A percentile compares a stretch with the other conserved stretches of the same genome.
Conservation (phyloP, 2,888 invertebrate genomes). For the Tenodera sinensis region DNA sequence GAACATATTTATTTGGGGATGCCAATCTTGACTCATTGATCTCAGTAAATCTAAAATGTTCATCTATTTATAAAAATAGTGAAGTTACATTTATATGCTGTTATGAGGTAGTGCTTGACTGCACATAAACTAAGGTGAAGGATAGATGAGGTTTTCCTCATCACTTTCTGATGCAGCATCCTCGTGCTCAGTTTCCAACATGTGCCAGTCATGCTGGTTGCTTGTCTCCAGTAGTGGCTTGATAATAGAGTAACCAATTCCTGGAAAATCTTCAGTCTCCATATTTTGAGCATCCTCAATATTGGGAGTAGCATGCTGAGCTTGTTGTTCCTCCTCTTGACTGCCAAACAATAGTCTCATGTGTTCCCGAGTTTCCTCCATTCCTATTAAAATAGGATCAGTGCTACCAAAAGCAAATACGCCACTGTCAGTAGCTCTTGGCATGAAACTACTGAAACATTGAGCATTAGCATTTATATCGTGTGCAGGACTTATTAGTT, state of each 20-base stretch:
- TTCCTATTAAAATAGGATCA: background rate
- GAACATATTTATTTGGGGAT: no score
- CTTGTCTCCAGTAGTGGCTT: background rate
- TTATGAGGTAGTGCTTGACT: background rate
- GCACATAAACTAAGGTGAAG: background rate
- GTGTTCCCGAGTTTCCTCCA: background rate
- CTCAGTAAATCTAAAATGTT: no score
- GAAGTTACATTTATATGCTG: background rate
- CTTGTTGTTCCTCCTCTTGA: background rate
- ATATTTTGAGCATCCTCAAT: background rate
- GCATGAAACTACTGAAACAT: background rate
- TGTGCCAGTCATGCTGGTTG: background rate
- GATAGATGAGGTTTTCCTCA: background rate
- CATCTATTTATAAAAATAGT: no score
- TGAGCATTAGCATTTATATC: background rate
- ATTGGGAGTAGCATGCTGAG: background rate
- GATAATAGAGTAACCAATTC: background rate
- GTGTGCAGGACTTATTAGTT: background rate
- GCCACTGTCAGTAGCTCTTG: background rate
- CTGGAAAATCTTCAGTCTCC: background rate
- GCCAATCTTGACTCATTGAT: no score
- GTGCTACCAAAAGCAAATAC: background rate
- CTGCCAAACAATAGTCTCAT: background rate
- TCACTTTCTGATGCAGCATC: background rate
- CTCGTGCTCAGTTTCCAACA: background rate